These are phyloP conservation scores for Cryptoblepharus egeriae DNA, from an alignment of 2,797 vertebrate species.

Conservation along the genomic window DNA sequence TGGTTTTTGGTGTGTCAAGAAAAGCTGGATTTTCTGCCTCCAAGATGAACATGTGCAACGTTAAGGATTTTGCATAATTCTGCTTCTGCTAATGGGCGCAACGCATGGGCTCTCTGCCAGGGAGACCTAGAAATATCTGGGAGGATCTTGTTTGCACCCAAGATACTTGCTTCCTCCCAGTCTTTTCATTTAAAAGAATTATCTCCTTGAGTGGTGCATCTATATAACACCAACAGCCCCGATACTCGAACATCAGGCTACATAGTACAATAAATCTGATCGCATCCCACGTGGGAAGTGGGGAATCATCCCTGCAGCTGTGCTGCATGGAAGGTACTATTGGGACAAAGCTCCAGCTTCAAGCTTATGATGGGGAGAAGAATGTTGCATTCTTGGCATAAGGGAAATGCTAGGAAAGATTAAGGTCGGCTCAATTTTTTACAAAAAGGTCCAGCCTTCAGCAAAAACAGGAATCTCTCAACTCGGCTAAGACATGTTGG, in stretches of 20 bases:
- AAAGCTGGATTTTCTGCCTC: background rate
- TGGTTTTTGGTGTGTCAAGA: background rate
- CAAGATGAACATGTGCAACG: background rate
- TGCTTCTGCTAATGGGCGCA: background rate
- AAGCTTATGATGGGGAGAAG: background rate
- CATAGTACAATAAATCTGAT: background rate
- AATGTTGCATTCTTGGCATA: background rate
- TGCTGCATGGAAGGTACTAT: too few relatives aligned
- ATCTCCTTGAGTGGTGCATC: background rate
- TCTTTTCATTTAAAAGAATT: background rate
- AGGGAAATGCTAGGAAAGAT: slow-evolving; percentile 36
- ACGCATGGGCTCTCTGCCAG: too few relatives aligned
- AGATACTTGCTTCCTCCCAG: background rate
- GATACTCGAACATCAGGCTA: background rate
- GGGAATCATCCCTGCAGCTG: background rate
- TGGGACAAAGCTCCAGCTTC: background rate
- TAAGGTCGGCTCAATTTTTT: slow-evolving; percentile 51
- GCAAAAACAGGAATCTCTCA: slow-evolving; percentile 57
- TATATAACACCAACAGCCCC: background rate
- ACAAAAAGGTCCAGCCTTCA: slow-evolving; percentile 44
- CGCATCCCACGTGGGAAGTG: background rate
- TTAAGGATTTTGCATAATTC: background rate
- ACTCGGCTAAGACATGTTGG: slow-evolving; percentile 57
- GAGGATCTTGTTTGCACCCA: too few relatives aligned
- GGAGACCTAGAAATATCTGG: background rate